Conservation (phyloP, 1,140 invertebrate genomes). For the Euwallacea similis region DNA sequence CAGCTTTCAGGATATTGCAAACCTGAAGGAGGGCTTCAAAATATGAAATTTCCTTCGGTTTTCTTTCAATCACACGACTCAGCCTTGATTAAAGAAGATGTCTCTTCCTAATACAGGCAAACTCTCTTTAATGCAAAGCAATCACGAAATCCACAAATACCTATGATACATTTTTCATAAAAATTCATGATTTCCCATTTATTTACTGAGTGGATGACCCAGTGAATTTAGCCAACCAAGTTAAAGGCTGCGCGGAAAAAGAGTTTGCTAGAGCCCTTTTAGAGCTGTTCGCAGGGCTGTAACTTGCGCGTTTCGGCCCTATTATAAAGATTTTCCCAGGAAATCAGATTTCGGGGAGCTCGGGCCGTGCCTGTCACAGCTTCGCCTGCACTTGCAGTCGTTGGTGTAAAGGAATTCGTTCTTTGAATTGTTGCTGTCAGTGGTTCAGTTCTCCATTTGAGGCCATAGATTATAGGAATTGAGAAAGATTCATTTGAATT, state of each 20-base stretch:
- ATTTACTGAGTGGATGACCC: neutral
- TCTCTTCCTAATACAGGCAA: neutral
- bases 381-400: neutral
- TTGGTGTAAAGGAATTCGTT: too few relatives aligned
- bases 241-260: neutral
- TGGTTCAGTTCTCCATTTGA: too few relatives aligned
- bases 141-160: neutral
- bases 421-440: too few relatives aligned
- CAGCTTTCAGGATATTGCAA: too few relatives aligned
- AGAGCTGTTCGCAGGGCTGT: neutral
- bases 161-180: neutral
- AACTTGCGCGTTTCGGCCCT: neutral
- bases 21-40: too few relatives aligned
- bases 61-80: too few relatives aligned
- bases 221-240: neutral
- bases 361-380: slow-evolving; percentile 27
- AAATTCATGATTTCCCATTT: neutral
- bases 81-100: neutral
- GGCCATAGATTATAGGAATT: too few relatives aligned
- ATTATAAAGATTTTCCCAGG: slow-evolving; percentile 21
- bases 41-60: too few relatives aligned
- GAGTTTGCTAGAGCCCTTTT: neutral
- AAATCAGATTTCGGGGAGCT: slow-evolving; percentile 24
- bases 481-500: too few relatives aligned
- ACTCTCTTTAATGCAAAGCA: neutral